Evolutionary conservation across 2,113 vertebrate genomes (phyloP), one percentile per base, ranked within the genome.

Genomic region (Sturnus vulgaris): DNA sequence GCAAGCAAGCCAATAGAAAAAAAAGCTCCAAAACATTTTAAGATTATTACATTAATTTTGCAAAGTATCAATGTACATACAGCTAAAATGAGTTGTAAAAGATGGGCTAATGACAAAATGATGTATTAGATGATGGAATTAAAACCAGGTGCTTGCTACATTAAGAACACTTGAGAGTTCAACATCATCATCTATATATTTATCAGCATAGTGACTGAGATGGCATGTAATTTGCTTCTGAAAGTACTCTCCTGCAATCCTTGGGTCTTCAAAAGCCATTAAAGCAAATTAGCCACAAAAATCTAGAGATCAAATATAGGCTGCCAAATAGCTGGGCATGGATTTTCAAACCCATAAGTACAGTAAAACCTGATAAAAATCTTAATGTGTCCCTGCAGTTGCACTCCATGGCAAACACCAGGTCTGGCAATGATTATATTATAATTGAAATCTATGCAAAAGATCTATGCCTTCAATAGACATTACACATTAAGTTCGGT

Each of bases 91-190:
- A 57, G 93, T 95, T 95, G 88, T 88, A 92, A 97, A 96, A 65
- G 56, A 94, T 65, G 57, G 64, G 10, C 66, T 93, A 86, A 91
- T 86, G 89, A 37, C 56, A 91, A 88, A 71, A 88, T 84, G 39
- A 90, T 69, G n/a, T 78, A 96, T 97, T 77, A 82, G 88, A 82
- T 70, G 56, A 82, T 92, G 35, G 56, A 88, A 93, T 94, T 92
- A 94, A 93, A 95, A 73, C 66, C 84, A 93, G 50, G 44, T 90
- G 40, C 44, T 93, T 90, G 82, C 82, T 96, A 69, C 92, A 92
- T 95, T 91, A 93, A 96, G 95, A 96, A 70, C 35, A 89, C 56
- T 88, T 94, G 79, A 70, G 92, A 95, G 92, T 96, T 97, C 87
- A 94, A 94, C 57, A 91, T 87, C 75, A 83, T 90, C 75, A 80